A percentile compares a stretch with the other conserved stretches of the same genome.
These are phyloP conservation scores for Sphaeramia orbicularis DNA, from an alignment of 2,797 vertebrate species.

Conservation along the genomic window DNA sequence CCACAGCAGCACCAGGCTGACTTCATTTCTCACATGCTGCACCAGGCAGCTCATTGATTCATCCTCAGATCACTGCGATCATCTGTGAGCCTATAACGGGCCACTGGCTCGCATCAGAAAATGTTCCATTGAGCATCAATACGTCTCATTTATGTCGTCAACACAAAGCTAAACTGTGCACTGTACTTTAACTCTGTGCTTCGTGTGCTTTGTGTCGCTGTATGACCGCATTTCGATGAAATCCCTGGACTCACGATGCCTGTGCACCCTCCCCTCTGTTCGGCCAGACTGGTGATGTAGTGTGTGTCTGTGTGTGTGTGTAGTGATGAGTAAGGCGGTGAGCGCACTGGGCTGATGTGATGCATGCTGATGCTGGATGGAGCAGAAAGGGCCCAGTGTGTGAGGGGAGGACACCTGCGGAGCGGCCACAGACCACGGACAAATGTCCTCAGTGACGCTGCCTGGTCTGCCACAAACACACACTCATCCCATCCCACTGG, in stretches of 20 bases:
- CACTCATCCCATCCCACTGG: constrained; percentile 12
- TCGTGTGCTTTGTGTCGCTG: not conserved
- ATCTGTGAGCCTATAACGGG: not conserved
- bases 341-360: constrained; percentile 72
- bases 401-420: constrained; percentile 75
- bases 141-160: constrained; percentile 46
- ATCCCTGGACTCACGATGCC: constrained; percentile 16
- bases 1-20: constrained; percentile 27
- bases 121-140: constrained; percentile 38
- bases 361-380: constrained; percentile 69
- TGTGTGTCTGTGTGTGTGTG: constrained; percentile 27
- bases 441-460: constrained; percentile 70
- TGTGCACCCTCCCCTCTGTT: constrained; percentile 5
- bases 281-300: constrained; percentile 40
- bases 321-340: constrained; percentile 63
- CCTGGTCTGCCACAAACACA: constrained; percentile 23
- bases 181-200: constrained; percentile 4
- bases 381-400: constrained; percentile 81
- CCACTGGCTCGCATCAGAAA: not conserved
- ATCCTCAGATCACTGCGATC: not conserved
- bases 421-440: constrained; percentile 58
- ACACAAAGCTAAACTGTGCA: constrained; percentile 60
- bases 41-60: constrained; percentile 29
- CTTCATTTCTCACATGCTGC: constrained; percentile 26
- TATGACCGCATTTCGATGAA: constrained; percentile 39